phyloP scores from a whole-genome alignment of 1,140 invertebrate species.

The Bombus confusus region DNA sequence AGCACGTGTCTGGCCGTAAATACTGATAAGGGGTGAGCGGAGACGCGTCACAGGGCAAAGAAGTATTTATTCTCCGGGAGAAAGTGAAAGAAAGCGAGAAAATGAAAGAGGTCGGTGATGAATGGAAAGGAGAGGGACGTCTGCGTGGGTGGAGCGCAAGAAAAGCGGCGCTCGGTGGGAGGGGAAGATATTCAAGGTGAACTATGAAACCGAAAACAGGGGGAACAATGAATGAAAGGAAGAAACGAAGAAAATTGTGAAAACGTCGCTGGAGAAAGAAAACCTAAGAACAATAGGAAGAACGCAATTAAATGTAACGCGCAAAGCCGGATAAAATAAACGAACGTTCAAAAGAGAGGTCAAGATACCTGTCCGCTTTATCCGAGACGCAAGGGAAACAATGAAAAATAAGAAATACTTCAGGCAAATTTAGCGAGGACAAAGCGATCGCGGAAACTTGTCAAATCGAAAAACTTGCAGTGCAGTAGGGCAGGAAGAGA shows the following conservation, averaged over 20 bases:
- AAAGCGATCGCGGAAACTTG: conserved; percentile 16
- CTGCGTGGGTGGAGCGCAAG: background rate
- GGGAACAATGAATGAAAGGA: conserved; percentile 1
- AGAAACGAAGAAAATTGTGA: background rate
- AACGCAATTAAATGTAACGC: conserved; percentile 27
- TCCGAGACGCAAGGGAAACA: background rate
- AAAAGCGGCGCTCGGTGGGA: background rate
- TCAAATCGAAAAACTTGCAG: conserved; percentile 22
- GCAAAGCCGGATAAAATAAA: no score
- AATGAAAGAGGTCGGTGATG: conserved; percentile 41
- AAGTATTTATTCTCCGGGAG: conserved; percentile 44
- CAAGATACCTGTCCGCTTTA: background rate
- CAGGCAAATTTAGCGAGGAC: background rate
- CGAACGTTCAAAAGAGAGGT: background rate
- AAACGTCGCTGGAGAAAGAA: background rate
- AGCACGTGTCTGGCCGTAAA: conserved; percentile 27
- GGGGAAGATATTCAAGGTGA: conserved; percentile 14
- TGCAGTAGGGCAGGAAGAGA: background rate
- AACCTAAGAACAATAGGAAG: background rate
- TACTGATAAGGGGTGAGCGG: conserved; percentile 27
- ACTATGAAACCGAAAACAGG: background rate
- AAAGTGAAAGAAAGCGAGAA: conserved; percentile 31
- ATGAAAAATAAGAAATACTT: background rate
- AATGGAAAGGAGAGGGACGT: conserved; percentile 12
- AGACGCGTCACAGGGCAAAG: background rate